These are phyloP conservation scores for Drosophila merina DNA, from an alignment of 2,888 invertebrate species.

Conservation along the genomic window DNA sequence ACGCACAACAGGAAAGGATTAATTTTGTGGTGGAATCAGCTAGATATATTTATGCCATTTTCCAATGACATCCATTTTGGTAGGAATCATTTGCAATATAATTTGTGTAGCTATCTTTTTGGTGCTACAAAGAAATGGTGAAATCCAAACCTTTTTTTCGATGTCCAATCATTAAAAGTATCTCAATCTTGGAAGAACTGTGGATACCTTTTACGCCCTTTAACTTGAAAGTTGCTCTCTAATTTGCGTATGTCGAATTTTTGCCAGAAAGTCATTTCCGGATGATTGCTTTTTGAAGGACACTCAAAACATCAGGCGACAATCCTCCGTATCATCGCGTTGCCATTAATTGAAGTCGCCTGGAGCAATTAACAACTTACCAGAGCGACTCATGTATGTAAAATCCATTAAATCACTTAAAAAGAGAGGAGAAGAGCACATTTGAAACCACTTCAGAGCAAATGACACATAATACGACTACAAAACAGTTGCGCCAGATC, in stretches of 20 bases:
- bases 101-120: slow-evolving; percentile 22
- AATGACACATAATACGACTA: slow-evolving; percentile 79
- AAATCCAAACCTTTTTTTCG: not conserved
- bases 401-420: slow-evolving; percentile 80
- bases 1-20: slow-evolving; percentile 27
- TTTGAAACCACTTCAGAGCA: slow-evolving; percentile 70
- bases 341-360: slow-evolving; percentile 59
- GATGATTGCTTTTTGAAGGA: slow-evolving; percentile 42
- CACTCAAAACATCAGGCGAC: slow-evolving; percentile 54
- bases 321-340: slow-evolving; percentile 52
- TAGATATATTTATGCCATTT: not conserved
- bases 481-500: slow-evolving; percentile 59
- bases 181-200: not conserved
- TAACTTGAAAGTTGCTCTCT: not conserved
- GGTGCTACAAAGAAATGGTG: not conserved
- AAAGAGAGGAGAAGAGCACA: slow-evolving; percentile 48
- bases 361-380: slow-evolving; percentile 72
- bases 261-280: slow-evolving; percentile 33
- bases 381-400: slow-evolving; percentile 59
- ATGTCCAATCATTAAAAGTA: not conserved
- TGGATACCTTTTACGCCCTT: not conserved
- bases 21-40: slow-evolving; percentile 17
- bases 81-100: not conserved
- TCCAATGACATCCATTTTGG: not conserved
- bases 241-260: slow-evolving; percentile 23